These are phyloP conservation scores for Desmodus rotundus DNA, from an alignment of 2,113 vertebrate genomes.

Conservation along the genomic window DNA sequence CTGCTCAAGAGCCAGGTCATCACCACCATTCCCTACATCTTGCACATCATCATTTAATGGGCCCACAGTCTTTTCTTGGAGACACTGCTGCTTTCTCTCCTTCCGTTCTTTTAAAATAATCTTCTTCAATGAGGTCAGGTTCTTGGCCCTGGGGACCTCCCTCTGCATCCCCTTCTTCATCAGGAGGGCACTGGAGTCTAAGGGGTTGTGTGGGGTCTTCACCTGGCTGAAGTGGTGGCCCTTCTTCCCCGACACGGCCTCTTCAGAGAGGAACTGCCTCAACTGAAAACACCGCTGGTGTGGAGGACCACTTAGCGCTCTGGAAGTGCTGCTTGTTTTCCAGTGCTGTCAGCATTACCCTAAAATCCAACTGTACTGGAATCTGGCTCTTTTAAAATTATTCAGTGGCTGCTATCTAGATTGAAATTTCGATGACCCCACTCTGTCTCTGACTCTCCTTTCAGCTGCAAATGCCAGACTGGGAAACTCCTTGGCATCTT, in stretches of 20 bases:
- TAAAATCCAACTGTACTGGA: conserved; percentile 92
- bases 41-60: conserved; percentile 48
- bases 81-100: conserved; percentile 90
- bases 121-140: conserved; percentile 95
- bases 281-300: conserved; percentile 90
- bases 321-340: conserved; percentile 90
- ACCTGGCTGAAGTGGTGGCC: conserved; percentile 79
- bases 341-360: conserved; percentile 88
- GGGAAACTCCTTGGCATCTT: conserved; percentile 59
- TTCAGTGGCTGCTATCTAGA: conserved; percentile 71
- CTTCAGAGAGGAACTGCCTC: conserved; percentile 91
- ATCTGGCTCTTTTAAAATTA: conserved; percentile 89
- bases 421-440: too few relatives aligned
- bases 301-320: conserved; percentile 85
- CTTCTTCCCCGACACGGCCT: conserved; percentile 80
- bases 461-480: too few relatives aligned
- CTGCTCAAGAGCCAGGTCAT: not conserved
- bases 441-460: too few relatives aligned
- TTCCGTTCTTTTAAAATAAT: conserved; percentile 97
- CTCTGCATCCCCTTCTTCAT: conserved; percentile 97
- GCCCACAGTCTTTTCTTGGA: conserved; percentile 83
- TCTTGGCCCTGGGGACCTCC: conserved; percentile 95
- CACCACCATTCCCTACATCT: conserved; percentile 28
- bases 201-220: conserved; percentile 93
- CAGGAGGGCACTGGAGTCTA: conserved; percentile 95